A percentile compares a stretch with the other conserved stretches of the same genome.
Evolutionary conservation across 2,888 invertebrate species (phyloP).

Genomic region (Drosophila tanythrix): DNA sequence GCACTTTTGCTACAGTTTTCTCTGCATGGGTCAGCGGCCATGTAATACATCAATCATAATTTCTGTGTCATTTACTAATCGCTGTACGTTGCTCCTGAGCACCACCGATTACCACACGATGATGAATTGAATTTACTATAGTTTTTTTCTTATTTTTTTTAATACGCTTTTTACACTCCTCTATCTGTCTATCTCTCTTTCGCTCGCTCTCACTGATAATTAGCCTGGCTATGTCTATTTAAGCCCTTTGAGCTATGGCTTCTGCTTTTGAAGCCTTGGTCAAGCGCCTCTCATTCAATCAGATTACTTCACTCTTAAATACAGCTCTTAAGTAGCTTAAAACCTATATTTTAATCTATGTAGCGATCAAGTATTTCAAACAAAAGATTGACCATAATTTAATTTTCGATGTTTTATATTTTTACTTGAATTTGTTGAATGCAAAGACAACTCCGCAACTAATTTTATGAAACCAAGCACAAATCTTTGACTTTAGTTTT

Average conservation of each 20-base stretch:
- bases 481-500: background rate
- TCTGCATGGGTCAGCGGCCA: slow-evolving; percentile 66
- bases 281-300: background rate
- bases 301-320: background rate
- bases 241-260: slow-evolving; percentile 15
- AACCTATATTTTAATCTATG: background rate
- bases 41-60: slow-evolving; percentile 77
- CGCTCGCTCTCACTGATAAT: slow-evolving; percentile 29
- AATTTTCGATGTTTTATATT: background rate
- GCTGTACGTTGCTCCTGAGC: slow-evolving; percentile 66
- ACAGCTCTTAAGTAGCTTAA: background rate
- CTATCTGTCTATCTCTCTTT: background rate
- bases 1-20: slow-evolving; percentile 71
- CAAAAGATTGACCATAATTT: background rate
- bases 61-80: slow-evolving; percentile 75
- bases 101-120: slow-evolving; percentile 64
- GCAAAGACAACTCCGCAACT: too few species aligned
- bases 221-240: slow-evolving; percentile 20
- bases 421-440: background rate
- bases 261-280: background rate
- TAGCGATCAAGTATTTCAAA: background rate
- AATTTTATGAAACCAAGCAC: background rate
- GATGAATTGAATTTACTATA: slow-evolving; percentile 65
- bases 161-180: slow-evolving; percentile 30
- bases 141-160: slow-evolving; percentile 31